Percentiles rank a stretch among this genome's conserved stretches.
These are phyloP conservation scores for Melanocharis versteri DNA, from an alignment of 2,113 vertebrate genomes.

Conservation along the genomic window DNA sequence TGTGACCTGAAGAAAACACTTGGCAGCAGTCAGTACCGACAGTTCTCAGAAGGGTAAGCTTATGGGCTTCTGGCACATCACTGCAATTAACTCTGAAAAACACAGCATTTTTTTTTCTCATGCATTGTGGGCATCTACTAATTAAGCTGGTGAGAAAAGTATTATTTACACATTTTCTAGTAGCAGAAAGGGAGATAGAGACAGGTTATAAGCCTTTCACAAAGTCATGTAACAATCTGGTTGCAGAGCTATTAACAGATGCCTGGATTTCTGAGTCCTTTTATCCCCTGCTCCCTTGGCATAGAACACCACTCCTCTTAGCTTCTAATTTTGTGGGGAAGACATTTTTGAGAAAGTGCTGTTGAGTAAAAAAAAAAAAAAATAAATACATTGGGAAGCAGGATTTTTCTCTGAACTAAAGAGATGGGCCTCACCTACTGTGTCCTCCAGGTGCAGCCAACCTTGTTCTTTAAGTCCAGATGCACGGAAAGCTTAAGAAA, in stretches of 20 bases:
- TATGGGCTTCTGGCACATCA: neutral
- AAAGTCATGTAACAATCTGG: neutral
- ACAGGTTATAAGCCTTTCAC: neutral
- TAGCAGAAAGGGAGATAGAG: neutral
- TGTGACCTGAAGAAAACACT: neutral
- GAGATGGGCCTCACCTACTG: neutral
- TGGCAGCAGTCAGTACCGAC: neutral
- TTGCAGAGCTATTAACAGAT: constrained; percentile 13
- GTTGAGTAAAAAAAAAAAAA: neutral
- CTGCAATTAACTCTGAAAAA: constrained; percentile 8
- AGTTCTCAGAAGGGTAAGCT: constrained; percentile 2
- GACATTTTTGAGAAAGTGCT: neutral
- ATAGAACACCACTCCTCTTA: neutral
- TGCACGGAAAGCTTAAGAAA: neutral
- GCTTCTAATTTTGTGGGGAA: neutral
- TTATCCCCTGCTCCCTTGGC: neutral
- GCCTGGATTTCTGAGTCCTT: neutral
- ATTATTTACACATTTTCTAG: neutral
- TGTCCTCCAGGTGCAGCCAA: neutral
- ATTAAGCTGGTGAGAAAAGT: constrained; percentile 9
- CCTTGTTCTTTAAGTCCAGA: neutral
- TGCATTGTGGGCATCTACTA: constrained; percentile 2
- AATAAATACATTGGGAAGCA: neutral
- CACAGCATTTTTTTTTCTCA: neutral
- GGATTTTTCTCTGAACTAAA: neutral